Conservation (phyloP, 1,140 invertebrate genomes). For the Hestina assimilis region DNA sequence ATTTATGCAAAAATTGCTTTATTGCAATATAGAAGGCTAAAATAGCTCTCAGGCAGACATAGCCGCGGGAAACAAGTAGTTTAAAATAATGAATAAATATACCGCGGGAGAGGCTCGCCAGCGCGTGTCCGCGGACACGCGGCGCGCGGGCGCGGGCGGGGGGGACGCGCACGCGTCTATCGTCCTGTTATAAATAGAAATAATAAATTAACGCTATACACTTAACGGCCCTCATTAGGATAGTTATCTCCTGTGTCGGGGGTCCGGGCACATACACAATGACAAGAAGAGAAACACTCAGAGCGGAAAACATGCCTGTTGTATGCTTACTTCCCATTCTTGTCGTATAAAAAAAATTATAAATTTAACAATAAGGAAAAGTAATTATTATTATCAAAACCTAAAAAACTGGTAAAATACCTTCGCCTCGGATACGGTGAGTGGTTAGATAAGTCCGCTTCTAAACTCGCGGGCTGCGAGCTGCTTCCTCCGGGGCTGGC, state of each 20-base stretch:
- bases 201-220: too few relatives aligned
- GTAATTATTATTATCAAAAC: not conserved
- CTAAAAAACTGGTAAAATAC: conserved; percentile 31
- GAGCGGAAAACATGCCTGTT: too few relatives aligned
- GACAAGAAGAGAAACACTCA: too few relatives aligned
- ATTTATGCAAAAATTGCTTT: too few relatives aligned
- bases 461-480: conserved; percentile 71
- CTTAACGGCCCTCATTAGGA: too few relatives aligned
- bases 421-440: conserved; percentile 64
- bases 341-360: too few relatives aligned
- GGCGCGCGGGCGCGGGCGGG: conserved; percentile 55
- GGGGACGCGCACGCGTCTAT: conserved; percentile 63
- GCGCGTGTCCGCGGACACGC: conserved; percentile 59
- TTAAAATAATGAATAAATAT: not conserved
- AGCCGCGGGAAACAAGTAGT: not conserved
- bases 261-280: too few relatives aligned
- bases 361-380: too few relatives aligned
- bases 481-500: conserved; percentile 61
- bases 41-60: too few relatives aligned
- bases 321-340: too few relatives aligned
- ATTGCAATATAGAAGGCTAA: too few relatives aligned
- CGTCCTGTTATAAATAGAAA: conserved; percentile 38
- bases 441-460: conserved; percentile 57
- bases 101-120: conserved; percentile 62
- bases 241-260: too few relatives aligned